Conservation (phyloP, 2,113 vertebrate species). For the Muntiacus muntjak region DNA sequence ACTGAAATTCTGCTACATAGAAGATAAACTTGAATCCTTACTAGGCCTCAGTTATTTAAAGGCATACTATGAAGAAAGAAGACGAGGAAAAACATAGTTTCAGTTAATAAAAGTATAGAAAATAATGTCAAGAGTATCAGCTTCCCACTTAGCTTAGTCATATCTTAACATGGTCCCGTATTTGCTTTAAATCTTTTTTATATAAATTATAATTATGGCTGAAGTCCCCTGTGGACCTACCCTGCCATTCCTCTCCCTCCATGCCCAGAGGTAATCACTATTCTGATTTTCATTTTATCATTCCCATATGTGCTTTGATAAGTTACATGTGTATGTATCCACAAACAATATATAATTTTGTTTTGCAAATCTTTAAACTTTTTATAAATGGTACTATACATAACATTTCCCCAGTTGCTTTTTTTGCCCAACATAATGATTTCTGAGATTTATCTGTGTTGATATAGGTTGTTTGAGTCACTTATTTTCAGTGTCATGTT, state of each 20-base stretch:
- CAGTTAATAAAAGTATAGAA: slow-evolving; percentile 15
- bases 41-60: not conserved
- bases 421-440: not conserved
- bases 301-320: slow-evolving; percentile 33
- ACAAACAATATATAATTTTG: slow-evolving; percentile 19
- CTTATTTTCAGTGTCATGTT: not conserved
- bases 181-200: not conserved
- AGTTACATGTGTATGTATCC: not conserved
- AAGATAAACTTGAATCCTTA: slow-evolving; percentile 23
- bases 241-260: not conserved
- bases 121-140: not conserved
- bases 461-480: not conserved
- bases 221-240: not conserved
- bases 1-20: not conserved
- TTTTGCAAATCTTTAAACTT: slow-evolving; percentile 39
- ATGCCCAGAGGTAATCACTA: not conserved
- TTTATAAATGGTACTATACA: slow-evolving; percentile 25
- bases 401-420: slow-evolving; percentile 16
- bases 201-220: not conserved
- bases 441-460: slow-evolving; percentile 35
- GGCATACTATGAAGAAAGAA: not conserved
- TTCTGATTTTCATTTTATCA: slow-evolving; percentile 4
- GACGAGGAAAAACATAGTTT: not conserved
- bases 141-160: not conserved
- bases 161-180: not conserved